phyloP scores from a whole-genome alignment of 2,888 invertebrate species.

The Fragum sueziense region DNA sequence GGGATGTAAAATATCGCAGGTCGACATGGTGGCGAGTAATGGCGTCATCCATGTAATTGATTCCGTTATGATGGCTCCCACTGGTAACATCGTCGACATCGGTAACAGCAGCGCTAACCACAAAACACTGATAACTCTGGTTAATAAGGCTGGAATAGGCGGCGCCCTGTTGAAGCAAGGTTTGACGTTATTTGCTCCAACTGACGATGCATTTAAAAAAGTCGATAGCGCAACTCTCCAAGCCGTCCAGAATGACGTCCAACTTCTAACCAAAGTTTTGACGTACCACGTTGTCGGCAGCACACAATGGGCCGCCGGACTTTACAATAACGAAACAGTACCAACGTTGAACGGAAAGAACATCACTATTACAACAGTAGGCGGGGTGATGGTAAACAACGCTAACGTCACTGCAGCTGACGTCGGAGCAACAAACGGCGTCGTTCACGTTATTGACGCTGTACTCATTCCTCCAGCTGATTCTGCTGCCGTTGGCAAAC shows the following conservation, averaged over 20 bases:
- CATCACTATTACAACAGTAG: neutral
- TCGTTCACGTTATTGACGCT: constrained; percentile 61
- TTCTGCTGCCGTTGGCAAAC: neutral
- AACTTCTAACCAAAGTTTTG: constrained; percentile 34
- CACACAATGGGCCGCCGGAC: constrained; percentile 59
- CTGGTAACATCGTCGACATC: constrained; percentile 53
- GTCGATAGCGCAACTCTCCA: neutral
- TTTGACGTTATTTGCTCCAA: constrained; percentile 62
- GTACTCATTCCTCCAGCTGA: constrained; percentile 55
- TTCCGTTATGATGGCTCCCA: constrained; percentile 64
- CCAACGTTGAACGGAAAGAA: constrained; percentile 32
- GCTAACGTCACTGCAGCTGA: constrained; percentile 51
- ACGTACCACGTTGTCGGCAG: constrained; percentile 62
- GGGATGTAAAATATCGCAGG: constrained; percentile 43
- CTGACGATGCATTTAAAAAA: constrained; percentile 58
- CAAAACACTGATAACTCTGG: constrained; percentile 49
- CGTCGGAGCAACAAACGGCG: constrained; percentile 58
- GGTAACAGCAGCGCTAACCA: constrained; percentile 52
- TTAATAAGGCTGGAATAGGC: constrained; percentile 52
- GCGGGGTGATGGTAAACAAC: constrained; percentile 30
- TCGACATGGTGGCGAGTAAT: constrained; percentile 57
- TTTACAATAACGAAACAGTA: constrained; percentile 47
- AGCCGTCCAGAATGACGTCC: constrained; percentile 8
- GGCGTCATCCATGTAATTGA: constrained; percentile 64
- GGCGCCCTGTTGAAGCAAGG: constrained; percentile 35